Evolutionary conservation across 2,113 vertebrate genomes (phyloP), one percentile per base, ranked within the genome.

Genomic region (Ailurus styani): DNA sequence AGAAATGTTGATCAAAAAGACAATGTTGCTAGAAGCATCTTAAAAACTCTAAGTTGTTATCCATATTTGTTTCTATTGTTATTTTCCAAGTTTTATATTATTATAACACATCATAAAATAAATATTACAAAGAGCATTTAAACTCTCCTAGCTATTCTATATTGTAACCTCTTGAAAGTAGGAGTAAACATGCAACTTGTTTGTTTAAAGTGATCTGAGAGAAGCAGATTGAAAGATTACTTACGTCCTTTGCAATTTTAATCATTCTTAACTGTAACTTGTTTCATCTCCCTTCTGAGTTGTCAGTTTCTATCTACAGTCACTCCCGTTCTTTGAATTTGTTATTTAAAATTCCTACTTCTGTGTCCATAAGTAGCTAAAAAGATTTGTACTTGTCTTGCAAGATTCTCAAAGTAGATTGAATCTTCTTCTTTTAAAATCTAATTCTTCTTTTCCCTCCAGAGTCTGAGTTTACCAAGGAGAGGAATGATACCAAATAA

Each of bases 311-410:
- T 90, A 45, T 68, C 57, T 79, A 72, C 52, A 72, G 66, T 83
- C 57, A 89, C 45, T 82, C 20, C 34, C 5, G 50, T 81, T 75
- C 23, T 90, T 96, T 96, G 54, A 94, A 52, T 95, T 81, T 47
- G 6, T 96, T 87, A 66, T 72, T 90, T 88, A 34, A 94, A 97
- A 68, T 93, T 27, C 13, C 29, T 89, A n/a, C 13, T 18, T 94
- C 37, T 96, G 2, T 84, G 45, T 91, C 79, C 27, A 34, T 91
- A 93, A 50, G 54, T 64, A 42, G 55, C 8, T 75, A 14, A 81
- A 92, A 87, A 25, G 8, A 52, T 72, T 78, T 95, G 29, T 87
- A 50, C 31, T 85, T 87, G 8, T 70, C 70, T 87, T 77, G 18
- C 6, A 75, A 72, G 85, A 54, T 77, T 93, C 78, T 94, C 45